Evolutionary conservation across 2,888 invertebrate genomes (phyloP), one percentile per base, ranked within the genome.

Genomic region (Dryomyza anilis): DNA sequence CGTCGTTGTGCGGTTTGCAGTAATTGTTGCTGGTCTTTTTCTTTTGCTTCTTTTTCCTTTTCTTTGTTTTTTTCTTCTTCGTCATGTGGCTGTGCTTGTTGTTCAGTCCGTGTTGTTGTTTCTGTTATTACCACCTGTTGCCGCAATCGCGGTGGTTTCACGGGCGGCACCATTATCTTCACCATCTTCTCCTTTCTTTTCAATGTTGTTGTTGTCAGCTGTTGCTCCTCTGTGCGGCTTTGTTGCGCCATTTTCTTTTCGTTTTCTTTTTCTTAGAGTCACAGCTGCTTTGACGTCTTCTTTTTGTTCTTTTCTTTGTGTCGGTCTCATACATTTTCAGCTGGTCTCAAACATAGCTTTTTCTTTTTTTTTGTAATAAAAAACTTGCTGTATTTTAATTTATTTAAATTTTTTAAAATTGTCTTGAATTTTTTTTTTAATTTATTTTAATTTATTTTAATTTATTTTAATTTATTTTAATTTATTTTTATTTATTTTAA

Each of bases 191-290:
- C 27, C 29, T 50, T 16, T 33, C n/a, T n/a, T n/a, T n/a, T n/a
- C n/a, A n/a, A n/a, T n/a, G n/a, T n/a, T n/a, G n/a, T n/a, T n/a
- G 16, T 23, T 12, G 36, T 6, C 43, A 19, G 25, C 29, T 39
- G n/a, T 36, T 36, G 14, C 25, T 36, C 14, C 12, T 50, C 14
- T 6, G 12, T 46, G 10, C 16, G 29, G 29, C 7, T 39, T 45
- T 2, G n/a, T n/a, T n/a, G 39, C 14, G 3, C 7, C 21, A 6
- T 12, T n/a, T 50, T 21, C 16, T 39, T 68, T 80, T 80, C 69
- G 73, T 78, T 64, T 66, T 33, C 50, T 63, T 48, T 60, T 33
- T 30, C 66, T 65, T n/a, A 70, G 23, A 50, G 8, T 25, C 48
- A 55, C n/a, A n/a, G n/a, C n/a, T n/a, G n/a, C n/a, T n/a, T n/a